Evolutionary conservation across 2,888 invertebrate genomes (phyloP).

Genomic region (Stictocephala bisonia): DNA sequence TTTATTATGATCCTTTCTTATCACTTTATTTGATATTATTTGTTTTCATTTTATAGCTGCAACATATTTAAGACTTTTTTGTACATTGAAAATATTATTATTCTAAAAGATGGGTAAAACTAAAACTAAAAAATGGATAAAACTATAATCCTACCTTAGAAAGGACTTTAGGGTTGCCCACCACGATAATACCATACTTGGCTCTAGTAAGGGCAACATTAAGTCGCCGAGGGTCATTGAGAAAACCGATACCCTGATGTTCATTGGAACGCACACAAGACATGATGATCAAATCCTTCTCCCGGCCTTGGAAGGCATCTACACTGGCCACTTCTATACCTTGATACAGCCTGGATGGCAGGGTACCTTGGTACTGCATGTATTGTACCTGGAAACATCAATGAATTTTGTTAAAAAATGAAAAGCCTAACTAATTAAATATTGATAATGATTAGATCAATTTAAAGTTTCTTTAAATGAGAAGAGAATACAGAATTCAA

Average conservation of each 20-base stretch:
- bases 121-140: no score
- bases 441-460: not conserved
- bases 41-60: no score
- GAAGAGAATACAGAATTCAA: not conserved
- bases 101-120: no score
- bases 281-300: conserved; percentile 99
- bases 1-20: no score
- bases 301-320: conserved; percentile 98
- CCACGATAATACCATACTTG: conserved; percentile 97
- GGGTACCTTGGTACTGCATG: conserved; percentile 98
- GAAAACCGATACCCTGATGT: conserved; percentile 98
- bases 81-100: no score
- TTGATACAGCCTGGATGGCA: conserved; percentile 96
- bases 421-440: not conserved
- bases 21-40: no score
- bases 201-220: conserved; percentile 98
- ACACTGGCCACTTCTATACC: conserved; percentile 99
- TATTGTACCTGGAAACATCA: conserved; percentile 76
- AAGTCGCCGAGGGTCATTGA: conserved; percentile 96
- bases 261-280: conserved; percentile 99
- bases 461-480: no score
- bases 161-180: conserved; percentile 98
- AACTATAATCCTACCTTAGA: no score
- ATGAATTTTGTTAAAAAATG: not conserved
- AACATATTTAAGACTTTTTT: no score